Conservation (phyloP, 1,140 invertebrate genomes). For the Zaprionus nigranus region DNA sequence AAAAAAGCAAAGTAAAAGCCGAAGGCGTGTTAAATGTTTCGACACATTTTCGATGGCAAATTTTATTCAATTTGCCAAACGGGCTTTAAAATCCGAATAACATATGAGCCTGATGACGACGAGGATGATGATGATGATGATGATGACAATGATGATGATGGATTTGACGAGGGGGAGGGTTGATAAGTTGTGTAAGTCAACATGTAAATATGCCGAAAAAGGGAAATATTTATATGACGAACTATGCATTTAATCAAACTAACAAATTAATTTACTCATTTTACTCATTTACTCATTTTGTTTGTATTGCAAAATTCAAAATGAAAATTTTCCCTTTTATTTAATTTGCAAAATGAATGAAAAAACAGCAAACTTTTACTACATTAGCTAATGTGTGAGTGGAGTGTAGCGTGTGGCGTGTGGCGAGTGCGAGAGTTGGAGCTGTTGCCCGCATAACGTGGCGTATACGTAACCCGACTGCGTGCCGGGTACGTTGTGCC, state of each 20-base stretch:
- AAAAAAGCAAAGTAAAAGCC: background rate
- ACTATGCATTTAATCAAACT: slow-evolving; percentile 7
- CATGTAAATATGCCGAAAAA: background rate
- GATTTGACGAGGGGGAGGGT: too few species aligned
- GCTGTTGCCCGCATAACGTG: slow-evolving; percentile 43
- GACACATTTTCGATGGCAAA: slow-evolving; percentile 13
- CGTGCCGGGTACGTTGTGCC: slow-evolving; percentile 61
- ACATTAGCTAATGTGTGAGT: slow-evolving; percentile 70
- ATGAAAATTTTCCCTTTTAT: background rate
- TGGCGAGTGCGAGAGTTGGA: slow-evolving; percentile 18
- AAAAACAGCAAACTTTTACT: slow-evolving; percentile 19
- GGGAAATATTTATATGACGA: background rate
- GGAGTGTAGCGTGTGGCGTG: too few species aligned
- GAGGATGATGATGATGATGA: too few species aligned
- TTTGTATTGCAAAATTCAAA: background rate
- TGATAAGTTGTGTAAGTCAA: slow-evolving; percentile 2
- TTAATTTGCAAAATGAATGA: background rate
- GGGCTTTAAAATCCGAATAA: slow-evolving; percentile 1
- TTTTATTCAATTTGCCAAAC: slow-evolving; percentile 43
- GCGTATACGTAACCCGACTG: slow-evolving; percentile 48
- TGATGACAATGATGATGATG: background rate
- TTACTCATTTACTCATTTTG: slow-evolving; percentile 4
- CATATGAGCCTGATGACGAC: background rate
- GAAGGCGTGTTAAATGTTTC: slow-evolving; percentile 25
- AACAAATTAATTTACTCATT: slow-evolving; percentile 1